phyloP scores from a whole-genome alignment of 2,888 invertebrate genomes.

The Cordilura impudica region DNA sequence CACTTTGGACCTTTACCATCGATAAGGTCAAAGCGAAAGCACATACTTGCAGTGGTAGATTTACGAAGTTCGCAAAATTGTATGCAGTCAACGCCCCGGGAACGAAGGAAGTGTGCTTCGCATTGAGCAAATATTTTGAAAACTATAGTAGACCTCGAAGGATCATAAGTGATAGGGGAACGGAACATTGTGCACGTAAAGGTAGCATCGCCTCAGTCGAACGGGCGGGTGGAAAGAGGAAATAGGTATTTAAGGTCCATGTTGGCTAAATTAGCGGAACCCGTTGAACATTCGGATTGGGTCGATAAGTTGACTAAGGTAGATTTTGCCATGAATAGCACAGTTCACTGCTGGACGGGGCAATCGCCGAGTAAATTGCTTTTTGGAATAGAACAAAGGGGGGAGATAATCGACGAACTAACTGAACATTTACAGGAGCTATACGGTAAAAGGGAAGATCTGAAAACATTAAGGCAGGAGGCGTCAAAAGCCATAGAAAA shows the following conservation, averaged over 20 bases:
- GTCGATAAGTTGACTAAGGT: too few species aligned
- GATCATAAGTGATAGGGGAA: constrained; percentile 42
- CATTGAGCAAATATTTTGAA: too few species aligned
- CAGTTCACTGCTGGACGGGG: constrained; percentile 25
- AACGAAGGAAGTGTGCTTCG: too few species aligned
- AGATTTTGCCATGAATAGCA: too few species aligned
- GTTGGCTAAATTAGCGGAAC: constrained; percentile 34
- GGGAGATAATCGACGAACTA: constrained; percentile 23
- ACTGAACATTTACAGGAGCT: constrained; percentile 17
- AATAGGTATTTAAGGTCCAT: constrained; percentile 43
- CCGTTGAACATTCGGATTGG: too few species aligned
- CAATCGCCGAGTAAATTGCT: constrained; percentile 23
- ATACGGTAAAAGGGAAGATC: not conserved
- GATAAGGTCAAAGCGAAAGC: constrained; percentile 11
- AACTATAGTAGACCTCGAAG: constrained; percentile 42
- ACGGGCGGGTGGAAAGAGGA: constrained; percentile 45
- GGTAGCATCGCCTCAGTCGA: constrained; percentile 48
- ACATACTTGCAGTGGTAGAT: constrained; percentile 30
- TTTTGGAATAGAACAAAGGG: constrained; percentile 46
- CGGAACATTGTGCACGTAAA: too few species aligned
- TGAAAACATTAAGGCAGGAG: constrained; percentile 13
- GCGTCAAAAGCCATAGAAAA: constrained; percentile 20
- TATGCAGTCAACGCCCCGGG: too few species aligned
- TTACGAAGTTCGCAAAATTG: too few species aligned
- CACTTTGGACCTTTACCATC: too few species aligned